A percentile compares a stretch with the other conserved stretches of the same genome.
These are phyloP conservation scores for Leguminivora glycinivorella DNA, from an alignment of 1,140 invertebrate species.

Conservation along the genomic window DNA sequence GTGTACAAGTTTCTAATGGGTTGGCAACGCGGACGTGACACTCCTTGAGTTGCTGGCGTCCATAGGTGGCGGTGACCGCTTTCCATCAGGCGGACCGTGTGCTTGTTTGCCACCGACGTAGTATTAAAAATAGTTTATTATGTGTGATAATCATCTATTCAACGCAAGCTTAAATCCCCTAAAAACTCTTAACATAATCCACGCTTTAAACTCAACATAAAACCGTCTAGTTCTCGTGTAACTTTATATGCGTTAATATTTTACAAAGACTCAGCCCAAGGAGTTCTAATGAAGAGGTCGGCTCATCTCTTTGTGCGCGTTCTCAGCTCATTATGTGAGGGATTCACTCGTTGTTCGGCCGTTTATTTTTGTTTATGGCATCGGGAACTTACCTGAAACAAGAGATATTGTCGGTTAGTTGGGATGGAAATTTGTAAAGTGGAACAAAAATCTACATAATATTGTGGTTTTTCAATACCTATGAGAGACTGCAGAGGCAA, in stretches of 20 bases:
- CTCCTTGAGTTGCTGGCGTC: no score
- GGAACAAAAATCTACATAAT: no score
- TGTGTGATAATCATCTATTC: no score
- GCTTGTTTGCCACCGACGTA: no score
- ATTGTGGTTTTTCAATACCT: no score
- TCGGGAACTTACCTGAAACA: constrained; percentile 6
- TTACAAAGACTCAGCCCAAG: background rate
- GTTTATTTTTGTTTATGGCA: background rate
- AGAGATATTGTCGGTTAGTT: background rate
- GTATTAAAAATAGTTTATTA: no score
- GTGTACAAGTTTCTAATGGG: no score
- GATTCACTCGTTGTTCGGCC: constrained; percentile 2
- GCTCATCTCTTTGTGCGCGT: constrained; percentile 8
- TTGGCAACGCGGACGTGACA: no score
- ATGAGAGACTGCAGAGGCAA: no score
- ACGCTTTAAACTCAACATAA: background rate
- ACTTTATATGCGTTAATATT: constrained; percentile 13
- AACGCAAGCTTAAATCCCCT: background rate
- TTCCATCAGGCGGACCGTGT: no score
- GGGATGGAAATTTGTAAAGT: background rate
- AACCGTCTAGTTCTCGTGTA: background rate
- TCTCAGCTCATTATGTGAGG: background rate
- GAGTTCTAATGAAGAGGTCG: constrained; percentile 1
- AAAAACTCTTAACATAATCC: background rate
- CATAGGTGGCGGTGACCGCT: no score